Evolutionary conservation across 2,113 vertebrate genomes (phyloP).

Genomic region (Hystrix cristata): DNA sequence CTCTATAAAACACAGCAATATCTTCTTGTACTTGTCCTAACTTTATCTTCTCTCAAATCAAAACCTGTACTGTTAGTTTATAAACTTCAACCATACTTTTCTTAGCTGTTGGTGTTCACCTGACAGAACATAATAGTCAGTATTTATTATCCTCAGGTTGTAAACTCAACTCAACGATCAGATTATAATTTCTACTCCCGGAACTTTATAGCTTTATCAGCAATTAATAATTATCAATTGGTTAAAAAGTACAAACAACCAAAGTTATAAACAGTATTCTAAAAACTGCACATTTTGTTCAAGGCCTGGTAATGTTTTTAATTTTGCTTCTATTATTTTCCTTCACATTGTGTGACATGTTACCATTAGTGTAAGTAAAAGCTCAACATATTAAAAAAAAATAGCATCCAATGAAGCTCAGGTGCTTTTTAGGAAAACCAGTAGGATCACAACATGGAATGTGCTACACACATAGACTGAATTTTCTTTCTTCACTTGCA

Average conservation of each 20-base stretch:
- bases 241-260: background rate
- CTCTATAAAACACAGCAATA: background rate
- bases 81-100: background rate
- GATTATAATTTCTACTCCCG: slow-evolving; percentile 44
- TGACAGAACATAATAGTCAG: background rate
- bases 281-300: slow-evolving; percentile 34
- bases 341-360: background rate
- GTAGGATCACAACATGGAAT: background rate
- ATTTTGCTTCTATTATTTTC: slow-evolving; percentile 52
- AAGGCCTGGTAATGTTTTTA: background rate
- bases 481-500: slow-evolving; percentile 3
- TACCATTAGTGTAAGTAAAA: background rate
- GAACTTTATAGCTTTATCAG: background rate
- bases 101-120: background rate
- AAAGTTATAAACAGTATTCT: background rate
- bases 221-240: background rate
- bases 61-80: background rate
- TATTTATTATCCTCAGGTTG: background rate
- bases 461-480: background rate
- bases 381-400: background rate
- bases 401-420: background rate
- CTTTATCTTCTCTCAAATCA: slow-evolving; percentile 11
- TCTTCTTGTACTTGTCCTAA: background rate
- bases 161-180: background rate
- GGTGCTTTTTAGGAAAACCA: background rate